Conservation (phyloP, 1,140 invertebrate genomes). For the Tribolium madens region DNA sequence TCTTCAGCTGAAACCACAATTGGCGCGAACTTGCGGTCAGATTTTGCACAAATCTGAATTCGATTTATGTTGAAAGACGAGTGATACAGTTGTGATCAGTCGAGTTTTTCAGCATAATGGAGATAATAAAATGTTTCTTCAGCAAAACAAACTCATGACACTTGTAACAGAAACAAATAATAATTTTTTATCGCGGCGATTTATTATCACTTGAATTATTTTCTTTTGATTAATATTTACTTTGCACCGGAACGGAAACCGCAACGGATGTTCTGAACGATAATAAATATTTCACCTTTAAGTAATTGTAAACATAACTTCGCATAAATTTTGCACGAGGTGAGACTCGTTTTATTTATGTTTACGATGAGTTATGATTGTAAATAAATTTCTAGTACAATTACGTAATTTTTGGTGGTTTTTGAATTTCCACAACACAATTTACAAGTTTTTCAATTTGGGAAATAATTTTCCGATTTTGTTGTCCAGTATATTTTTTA, state of each 20-base stretch:
- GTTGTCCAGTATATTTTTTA: too few relatives aligned
- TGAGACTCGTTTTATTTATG: background rate
- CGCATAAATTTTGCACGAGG: background rate
- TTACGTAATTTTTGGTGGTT: too few relatives aligned
- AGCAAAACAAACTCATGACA: background rate
- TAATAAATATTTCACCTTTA: slow-evolving; percentile 32
- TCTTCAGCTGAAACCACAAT: slow-evolving; percentile 4
- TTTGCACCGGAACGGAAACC: slow-evolving; percentile 27
- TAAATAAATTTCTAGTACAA: too few relatives aligned
- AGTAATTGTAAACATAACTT: background rate
- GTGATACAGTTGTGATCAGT: background rate
- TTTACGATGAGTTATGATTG: background rate
- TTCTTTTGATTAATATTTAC: slow-evolving; percentile 2
- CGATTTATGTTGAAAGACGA: background rate
- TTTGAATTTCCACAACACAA: too few relatives aligned
- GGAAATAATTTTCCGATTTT: too few relatives aligned
- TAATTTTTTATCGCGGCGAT: background rate
- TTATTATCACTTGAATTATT: slow-evolving; percentile 6
- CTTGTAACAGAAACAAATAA: background rate
- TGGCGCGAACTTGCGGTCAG: slow-evolving; percentile 10
- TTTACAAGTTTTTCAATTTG: too few relatives aligned
- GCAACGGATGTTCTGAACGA: slow-evolving; percentile 23
- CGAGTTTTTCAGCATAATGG: background rate
- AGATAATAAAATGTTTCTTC: background rate
- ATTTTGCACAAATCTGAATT: slow-evolving; percentile 5